Evolutionary conservation across 1,140 invertebrate genomes (phyloP).

Genomic region (Helicoverpa armigera): DNA sequence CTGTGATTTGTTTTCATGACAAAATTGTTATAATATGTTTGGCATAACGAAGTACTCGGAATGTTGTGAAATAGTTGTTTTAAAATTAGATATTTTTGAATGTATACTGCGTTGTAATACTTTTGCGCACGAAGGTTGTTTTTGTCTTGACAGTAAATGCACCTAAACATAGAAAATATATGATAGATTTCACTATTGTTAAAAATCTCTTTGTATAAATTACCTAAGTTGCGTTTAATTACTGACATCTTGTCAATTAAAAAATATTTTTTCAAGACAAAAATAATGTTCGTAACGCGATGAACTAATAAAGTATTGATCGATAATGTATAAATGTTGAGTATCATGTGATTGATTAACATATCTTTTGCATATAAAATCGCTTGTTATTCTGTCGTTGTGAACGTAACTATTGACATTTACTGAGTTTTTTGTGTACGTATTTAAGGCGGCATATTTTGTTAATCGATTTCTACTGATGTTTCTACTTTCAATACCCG

Average conservation of each 20-base stretch:
- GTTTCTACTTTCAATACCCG: too few species aligned
- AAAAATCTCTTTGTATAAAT: not conserved
- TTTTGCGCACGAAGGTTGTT: constrained; percentile 23
- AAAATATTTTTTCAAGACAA: not conserved
- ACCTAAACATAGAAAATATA: not conserved
- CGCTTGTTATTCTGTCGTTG: constrained; percentile 42
- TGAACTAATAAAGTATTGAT: constrained; percentile 28
- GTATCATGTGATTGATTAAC: constrained; percentile 41
- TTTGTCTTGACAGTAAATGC: constrained; percentile 13
- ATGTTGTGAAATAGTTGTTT: constrained; percentile 65
- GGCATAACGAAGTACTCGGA: constrained; percentile 60
- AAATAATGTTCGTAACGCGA: not conserved
- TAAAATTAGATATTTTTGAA: constrained; percentile 49
- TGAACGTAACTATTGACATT: constrained; percentile 21
- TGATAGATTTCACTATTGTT: not conserved
- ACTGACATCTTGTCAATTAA: not conserved
- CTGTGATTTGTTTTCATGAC: constrained; percentile 46
- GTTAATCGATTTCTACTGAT: too few species aligned
- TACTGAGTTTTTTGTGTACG: constrained; percentile 8
- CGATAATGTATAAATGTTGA: constrained; percentile 45
- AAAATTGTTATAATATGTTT: constrained; percentile 48
- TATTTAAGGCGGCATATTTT: not conserved
- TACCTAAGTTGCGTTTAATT: not conserved
- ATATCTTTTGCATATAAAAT: constrained; percentile 49
- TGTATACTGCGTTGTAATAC: constrained; percentile 25